phyloP scores from a whole-genome alignment of 2,797 vertebrate species.

The Gastrophryne carolinensis region DNA sequence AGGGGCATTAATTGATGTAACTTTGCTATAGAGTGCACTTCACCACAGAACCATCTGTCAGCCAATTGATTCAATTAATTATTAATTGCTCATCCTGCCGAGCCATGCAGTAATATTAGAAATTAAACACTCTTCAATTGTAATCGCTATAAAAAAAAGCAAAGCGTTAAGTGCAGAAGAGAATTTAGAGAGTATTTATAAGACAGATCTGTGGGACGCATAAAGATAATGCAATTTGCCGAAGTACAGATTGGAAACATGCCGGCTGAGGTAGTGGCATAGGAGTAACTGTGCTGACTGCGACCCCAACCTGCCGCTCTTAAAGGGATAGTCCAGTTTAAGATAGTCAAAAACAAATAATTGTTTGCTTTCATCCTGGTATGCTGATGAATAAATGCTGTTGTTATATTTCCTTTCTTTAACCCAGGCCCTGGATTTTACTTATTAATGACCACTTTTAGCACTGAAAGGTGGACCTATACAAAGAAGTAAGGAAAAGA shows the following conservation, averaged over 20 bases:
- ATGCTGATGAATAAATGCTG: no score
- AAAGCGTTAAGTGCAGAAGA: slow-evolving; percentile 48
- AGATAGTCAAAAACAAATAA: no score
- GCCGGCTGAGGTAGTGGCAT: slow-evolving; percentile 32
- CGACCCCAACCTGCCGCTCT: background rate
- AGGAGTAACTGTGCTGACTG: slow-evolving; percentile 32
- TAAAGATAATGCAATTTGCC: slow-evolving; percentile 51
- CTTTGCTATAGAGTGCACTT: slow-evolving; percentile 26
- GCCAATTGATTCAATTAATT: slow-evolving; percentile 39
- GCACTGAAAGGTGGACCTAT: no score
- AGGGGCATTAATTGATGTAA: slow-evolving; percentile 36
- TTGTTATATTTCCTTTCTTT: no score
- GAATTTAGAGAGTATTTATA: slow-evolving; percentile 49
- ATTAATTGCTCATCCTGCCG: slow-evolving; percentile 38
- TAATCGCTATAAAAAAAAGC: slow-evolving; percentile 41
- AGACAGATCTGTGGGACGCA: slow-evolving; percentile 13
- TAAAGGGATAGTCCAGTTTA: no score
- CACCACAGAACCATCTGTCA: slow-evolving; percentile 42
- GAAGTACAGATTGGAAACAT: slow-evolving; percentile 25
- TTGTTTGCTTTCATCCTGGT: no score
- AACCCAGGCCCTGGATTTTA: no score
- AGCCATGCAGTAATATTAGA: slow-evolving; percentile 34
- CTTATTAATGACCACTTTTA: no score
- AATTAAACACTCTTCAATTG: slow-evolving; percentile 42
- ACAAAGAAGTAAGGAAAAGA: no score